phyloP scores from a whole-genome alignment of 2,113 vertebrate genomes.

The Larimichthys crocea region DNA sequence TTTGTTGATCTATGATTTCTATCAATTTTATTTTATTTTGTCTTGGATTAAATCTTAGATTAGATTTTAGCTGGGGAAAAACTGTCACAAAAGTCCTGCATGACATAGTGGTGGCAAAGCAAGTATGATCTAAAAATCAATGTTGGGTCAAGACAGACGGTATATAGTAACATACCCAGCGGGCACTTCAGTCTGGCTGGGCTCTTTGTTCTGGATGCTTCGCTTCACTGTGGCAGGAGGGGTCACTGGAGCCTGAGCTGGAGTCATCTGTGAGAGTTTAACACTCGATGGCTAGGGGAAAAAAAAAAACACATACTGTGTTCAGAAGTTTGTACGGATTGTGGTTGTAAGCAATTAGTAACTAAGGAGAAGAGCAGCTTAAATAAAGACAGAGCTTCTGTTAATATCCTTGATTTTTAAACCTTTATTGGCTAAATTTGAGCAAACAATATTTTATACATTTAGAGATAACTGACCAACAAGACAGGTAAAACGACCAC shows the following conservation, averaged over 20 bases:
- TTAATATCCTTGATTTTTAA: neutral
- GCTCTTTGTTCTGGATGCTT: conserved; percentile 24
- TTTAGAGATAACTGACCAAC: neutral
- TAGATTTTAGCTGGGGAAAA: neutral
- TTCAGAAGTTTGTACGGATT: neutral
- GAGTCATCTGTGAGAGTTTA: conserved; percentile 24
- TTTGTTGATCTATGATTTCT: neutral
- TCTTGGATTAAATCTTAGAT: neutral
- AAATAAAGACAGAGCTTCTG: neutral
- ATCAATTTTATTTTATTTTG: neutral
- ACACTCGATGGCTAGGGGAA: conserved; percentile 16
- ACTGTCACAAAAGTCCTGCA: neutral
- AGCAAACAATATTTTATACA: neutral
- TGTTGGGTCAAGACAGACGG: neutral
- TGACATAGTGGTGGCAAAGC: neutral
- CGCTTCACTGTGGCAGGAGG: neutral
- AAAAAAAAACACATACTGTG: neutral
- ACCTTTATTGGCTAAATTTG: neutral
- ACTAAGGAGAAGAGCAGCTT: neutral
- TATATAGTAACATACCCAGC: conserved; percentile 27
- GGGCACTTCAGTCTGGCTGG: conserved; percentile 15
- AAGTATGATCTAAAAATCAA: neutral
- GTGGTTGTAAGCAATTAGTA: neutral
- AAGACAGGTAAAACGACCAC: neutral
- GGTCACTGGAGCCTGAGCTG: neutral